These are phyloP conservation scores for Nudaria mundana DNA, from an alignment of 2,888 invertebrate genomes.

Conservation along the genomic window DNA sequence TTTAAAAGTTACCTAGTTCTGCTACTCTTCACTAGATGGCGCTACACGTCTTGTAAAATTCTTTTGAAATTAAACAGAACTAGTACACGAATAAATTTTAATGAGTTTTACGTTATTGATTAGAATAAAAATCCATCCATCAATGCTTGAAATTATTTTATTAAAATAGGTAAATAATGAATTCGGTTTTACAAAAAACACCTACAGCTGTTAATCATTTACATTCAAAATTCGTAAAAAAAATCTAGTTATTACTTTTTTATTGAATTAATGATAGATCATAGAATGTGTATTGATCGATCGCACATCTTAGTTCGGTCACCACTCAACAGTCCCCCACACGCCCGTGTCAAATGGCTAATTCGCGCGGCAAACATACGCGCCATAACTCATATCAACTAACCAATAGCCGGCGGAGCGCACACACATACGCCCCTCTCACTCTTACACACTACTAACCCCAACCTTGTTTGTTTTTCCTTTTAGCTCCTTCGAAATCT, in stretches of 20 bases:
- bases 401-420: constrained; percentile 58
- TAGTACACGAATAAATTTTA: neutral
- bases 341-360: constrained; percentile 74
- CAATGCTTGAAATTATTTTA: too few species aligned
- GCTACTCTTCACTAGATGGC: constrained; percentile 69
- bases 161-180: too few species aligned
- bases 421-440: constrained; percentile 57
- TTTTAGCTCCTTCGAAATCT: constrained; percentile 78
- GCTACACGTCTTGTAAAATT: constrained; percentile 11
- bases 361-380: constrained; percentile 75
- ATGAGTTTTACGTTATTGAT: too few species aligned
- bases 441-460: constrained; percentile 73
- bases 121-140: too few species aligned
- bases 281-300: too few species aligned
- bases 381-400: constrained; percentile 78
- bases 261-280: too few species aligned
- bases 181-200: too few species aligned
- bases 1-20: too few species aligned
- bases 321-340: constrained; percentile 65
- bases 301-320: constrained; percentile 25
- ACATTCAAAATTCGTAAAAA: too few species aligned
- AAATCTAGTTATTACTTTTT: too few species aligned
- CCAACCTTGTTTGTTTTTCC: constrained; percentile 73
- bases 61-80: neutral
- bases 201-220: too few species aligned